Evolutionary conservation across 2,797 vertebrate species (phyloP).

Genomic region (Chiloscyllium punctatum): DNA sequence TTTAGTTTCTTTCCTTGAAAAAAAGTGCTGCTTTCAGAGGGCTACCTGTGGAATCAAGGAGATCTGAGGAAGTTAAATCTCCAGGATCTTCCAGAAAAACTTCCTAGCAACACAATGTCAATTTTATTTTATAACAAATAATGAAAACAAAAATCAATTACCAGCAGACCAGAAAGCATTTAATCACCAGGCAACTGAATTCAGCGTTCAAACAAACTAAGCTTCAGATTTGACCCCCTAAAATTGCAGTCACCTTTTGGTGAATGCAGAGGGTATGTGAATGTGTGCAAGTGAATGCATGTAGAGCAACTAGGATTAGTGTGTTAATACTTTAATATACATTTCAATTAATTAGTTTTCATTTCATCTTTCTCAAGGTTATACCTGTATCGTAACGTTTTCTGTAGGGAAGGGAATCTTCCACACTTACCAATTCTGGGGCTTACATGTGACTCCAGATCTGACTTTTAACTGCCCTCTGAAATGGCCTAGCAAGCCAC

Average conservation of each 20-base stretch:
- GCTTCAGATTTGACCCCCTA: not conserved
- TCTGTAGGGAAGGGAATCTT: no score
- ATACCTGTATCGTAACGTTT: no score
- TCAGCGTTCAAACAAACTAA: not conserved
- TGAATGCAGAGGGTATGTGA: not conserved
- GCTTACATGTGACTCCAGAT: no score
- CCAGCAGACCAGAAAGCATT: not conserved
- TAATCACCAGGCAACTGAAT: not conserved
- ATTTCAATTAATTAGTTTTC: not conserved
- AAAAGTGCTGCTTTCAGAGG: not conserved
- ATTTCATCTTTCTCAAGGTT: not conserved
- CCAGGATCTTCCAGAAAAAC: not conserved
- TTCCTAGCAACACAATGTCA: conserved; percentile 1
- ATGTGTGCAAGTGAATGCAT: not conserved
- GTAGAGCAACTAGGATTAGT: not conserved
- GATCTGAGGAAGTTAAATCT: not conserved
- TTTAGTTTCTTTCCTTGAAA: not conserved
- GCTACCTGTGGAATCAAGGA: not conserved
- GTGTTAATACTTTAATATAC: not conserved
- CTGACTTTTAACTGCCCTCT: no score
- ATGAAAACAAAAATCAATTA: conserved; percentile 13
- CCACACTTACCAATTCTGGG: no score
- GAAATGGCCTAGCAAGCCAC: no score
- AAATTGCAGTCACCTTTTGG: not conserved
- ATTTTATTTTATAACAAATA: not conserved